phyloP scores from a whole-genome alignment of 1,140 invertebrate genomes.

The Lepidurus couesii region DNA sequence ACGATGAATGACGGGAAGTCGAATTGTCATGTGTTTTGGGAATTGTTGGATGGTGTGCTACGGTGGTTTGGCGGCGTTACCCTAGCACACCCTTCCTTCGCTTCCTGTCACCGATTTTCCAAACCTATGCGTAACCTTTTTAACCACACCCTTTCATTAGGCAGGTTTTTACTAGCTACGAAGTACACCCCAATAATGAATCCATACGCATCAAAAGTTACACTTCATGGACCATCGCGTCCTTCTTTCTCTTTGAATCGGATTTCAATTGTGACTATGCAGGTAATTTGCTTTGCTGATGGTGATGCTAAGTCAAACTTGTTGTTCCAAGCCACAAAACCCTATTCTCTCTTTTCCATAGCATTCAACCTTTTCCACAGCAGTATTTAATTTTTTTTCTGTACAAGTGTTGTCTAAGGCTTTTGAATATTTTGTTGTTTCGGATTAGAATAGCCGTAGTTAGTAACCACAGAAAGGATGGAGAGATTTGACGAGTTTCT shows the following conservation, averaged over 20 bases:
- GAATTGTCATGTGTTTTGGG: not conserved
- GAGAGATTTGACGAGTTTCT: not conserved
- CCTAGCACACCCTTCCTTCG: slow-evolving; percentile 7
- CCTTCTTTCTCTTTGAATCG: not conserved
- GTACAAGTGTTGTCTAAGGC: not conserved
- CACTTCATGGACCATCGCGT: not conserved
- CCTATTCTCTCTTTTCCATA: not conserved
- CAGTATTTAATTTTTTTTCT: no score
- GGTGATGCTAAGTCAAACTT: not conserved
- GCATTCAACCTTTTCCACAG: no score
- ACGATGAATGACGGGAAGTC: not conserved
- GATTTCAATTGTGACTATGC: not conserved
- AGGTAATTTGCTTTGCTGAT: not conserved
- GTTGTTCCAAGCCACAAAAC: not conserved
- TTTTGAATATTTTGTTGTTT: not conserved
- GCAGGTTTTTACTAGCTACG: not conserved
- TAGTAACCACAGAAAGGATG: not conserved
- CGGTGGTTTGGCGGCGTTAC: not conserved
- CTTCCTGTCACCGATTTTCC: not conserved
- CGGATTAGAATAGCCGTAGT: not conserved
- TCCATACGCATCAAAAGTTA: not conserved
- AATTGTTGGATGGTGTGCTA: not conserved
- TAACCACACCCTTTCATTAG: slow-evolving; percentile 4
- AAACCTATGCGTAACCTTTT: slow-evolving; percentile 10
- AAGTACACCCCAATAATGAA: not conserved